Conservation (phyloP, 2,888 invertebrate genomes). For the Coleophora deauratella region DNA sequence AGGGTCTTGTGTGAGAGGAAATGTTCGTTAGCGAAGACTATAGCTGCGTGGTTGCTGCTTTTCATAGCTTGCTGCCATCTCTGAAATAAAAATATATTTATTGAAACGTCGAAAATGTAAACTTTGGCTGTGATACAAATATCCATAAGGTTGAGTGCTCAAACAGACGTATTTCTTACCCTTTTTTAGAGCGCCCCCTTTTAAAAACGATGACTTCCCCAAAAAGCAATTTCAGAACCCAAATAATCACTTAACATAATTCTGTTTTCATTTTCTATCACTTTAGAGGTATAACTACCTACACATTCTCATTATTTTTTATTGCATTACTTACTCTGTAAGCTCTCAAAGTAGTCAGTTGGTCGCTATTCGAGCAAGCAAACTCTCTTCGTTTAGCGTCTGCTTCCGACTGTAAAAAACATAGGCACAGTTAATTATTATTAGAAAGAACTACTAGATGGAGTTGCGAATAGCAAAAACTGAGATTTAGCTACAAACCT, state of each 20-base stretch:
- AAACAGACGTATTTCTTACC: too few species aligned
- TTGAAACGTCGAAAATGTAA: not conserved
- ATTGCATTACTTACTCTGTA: slow-evolving; percentile 84
- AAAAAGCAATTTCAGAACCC: too few species aligned
- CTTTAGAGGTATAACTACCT: too few species aligned
- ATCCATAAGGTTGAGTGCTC: not conserved
- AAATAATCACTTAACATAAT: too few species aligned
- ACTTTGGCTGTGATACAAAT: not conserved
- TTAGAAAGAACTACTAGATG: too few species aligned
- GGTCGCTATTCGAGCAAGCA: slow-evolving; percentile 88
- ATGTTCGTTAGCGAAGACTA: slow-evolving; percentile 87
- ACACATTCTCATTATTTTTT: too few species aligned
- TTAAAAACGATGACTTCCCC: too few species aligned
- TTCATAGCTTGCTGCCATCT: slow-evolving; percentile 85
- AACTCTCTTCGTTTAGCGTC: slow-evolving; percentile 84
- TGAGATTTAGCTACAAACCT: slow-evolving; percentile 42
- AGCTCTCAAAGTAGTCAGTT: slow-evolving; percentile 88
- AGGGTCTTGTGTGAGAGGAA: slow-evolving; percentile 88
- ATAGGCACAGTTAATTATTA: slow-evolving; percentile 1
- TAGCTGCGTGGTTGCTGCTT: slow-evolving; percentile 80
- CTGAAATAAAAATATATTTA: slow-evolving; percentile 53
- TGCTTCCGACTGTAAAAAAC: slow-evolving; percentile 71
- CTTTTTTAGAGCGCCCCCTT: too few species aligned
- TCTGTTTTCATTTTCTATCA: too few species aligned
- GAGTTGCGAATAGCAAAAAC: too few species aligned